Conservation (phyloP, 2,888 invertebrate genomes). For the Theretra japonica region DNA sequence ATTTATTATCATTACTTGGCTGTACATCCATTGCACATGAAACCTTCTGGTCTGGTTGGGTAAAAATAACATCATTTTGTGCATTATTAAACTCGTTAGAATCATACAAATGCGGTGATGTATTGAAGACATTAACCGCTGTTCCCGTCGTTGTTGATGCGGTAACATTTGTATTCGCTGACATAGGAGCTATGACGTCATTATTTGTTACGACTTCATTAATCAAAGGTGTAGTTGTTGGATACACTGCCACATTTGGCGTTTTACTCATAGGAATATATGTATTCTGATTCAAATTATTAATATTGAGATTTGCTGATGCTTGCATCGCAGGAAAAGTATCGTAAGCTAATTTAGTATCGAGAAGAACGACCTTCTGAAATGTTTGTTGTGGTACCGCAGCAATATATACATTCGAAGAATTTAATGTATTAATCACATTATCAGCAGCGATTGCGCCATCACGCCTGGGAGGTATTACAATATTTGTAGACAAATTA, state of each 20-base stretch:
- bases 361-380: slow-evolving; percentile 62
- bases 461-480: background rate
- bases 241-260: background rate
- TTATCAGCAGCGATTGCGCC: background rate
- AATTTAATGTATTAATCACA: background rate
- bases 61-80: background rate
- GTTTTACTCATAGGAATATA: background rate
- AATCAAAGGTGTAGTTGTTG: background rate
- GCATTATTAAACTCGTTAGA: background rate
- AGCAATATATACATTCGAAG: slow-evolving; percentile 47
- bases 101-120: background rate
- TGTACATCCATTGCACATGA: background rate
- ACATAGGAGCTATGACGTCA: background rate
- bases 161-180: background rate
- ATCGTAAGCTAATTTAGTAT: slow-evolving; percentile 60
- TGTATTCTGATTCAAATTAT: background rate
- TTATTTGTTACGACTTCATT: background rate
- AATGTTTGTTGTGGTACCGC: slow-evolving; percentile 50
- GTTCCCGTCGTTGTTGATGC: background rate
- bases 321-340: slow-evolving; percentile 46
- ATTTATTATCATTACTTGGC: too few species aligned
- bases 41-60: background rate
- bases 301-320: background rate
- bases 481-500: background rate
- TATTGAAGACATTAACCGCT: background rate